Conservation (phyloP, 2,888 invertebrate species). For the Altica lythri region DNA sequence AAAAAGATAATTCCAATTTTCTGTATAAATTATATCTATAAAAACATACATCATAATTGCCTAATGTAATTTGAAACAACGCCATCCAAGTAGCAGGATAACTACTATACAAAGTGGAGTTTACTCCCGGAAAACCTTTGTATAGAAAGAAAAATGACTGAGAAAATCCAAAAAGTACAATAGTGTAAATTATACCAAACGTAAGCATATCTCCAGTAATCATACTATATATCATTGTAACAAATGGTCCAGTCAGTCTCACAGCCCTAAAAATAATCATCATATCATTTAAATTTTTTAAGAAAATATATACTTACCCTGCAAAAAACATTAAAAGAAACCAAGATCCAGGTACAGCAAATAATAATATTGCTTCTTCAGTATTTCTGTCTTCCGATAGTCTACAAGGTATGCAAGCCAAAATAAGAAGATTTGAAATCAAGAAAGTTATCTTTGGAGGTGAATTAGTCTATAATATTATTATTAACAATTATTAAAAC, state of each 20-base stretch:
- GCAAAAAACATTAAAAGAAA: slow-evolving; percentile 98
- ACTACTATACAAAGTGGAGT: slow-evolving; percentile 79
- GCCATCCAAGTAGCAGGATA: slow-evolving; percentile 97
- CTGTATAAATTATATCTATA: slow-evolving; percentile 1
- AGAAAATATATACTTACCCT: slow-evolving; percentile 66
- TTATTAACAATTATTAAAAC: no score
- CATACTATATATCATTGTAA: slow-evolving; percentile 99
- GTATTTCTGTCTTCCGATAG: slow-evolving; percentile 72
- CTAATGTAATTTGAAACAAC: slow-evolving; percentile 94
- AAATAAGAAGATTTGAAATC: slow-evolving; percentile 84
- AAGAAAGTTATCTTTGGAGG: slow-evolving; percentile 95
- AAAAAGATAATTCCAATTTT: not conserved
- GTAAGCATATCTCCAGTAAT: slow-evolving; percentile 98
- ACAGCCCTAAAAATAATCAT: slow-evolving; percentile 71
- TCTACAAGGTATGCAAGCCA: slow-evolving; percentile 89
- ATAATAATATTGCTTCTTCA: slow-evolving; percentile 90
- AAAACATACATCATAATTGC: slow-evolving; percentile 90
- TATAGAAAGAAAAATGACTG: slow-evolving; percentile 95
- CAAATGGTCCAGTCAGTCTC: slow-evolving; percentile 95
- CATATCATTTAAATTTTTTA: not conserved
- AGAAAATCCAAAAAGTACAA: slow-evolving; percentile 94
- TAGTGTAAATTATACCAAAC: slow-evolving; percentile 95
- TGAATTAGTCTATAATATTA: slow-evolving; percentile 75
- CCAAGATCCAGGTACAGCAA: slow-evolving; percentile 96
- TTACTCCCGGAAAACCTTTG: slow-evolving; percentile 83